Conservation (phyloP, 2,888 invertebrate genomes). For the Eupithecia subfuscata region DNA sequence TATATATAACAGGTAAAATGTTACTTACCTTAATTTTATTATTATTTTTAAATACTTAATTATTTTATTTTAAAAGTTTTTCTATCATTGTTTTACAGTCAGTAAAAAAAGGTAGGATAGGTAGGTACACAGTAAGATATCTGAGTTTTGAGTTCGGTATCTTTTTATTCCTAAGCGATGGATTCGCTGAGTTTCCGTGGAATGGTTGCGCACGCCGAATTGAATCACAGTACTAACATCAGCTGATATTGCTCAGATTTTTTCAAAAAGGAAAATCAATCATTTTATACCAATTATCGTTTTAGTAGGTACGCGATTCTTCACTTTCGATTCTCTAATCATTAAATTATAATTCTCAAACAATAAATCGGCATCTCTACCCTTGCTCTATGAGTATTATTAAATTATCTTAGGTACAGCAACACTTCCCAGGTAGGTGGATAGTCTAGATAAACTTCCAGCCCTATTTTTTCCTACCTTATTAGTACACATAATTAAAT, state of each 20-base stretch:
- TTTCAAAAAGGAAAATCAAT: neutral
- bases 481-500: no score
- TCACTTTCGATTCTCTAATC: neutral
- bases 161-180: slow-evolving; percentile 16
- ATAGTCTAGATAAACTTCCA: no score
- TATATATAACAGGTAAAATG: neutral
- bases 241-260: neutral
- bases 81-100: neutral
- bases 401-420: no score
- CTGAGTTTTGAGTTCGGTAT: neutral
- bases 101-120: neutral
- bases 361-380: neutral
- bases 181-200: slow-evolving; percentile 18
- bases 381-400: no score
- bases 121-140: neutral
- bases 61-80: neutral
- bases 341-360: neutral
- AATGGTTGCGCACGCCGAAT: slow-evolving; percentile 30
- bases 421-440: no score
- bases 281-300: neutral
- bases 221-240: slow-evolving; percentile 7
- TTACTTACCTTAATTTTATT: neutral
- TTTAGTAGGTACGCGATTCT: neutral
- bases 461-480: no score
- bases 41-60: no score